Base-by-base conservation (phyloP, 2,888 invertebrate genomes). In the Ctena decussata region DNA sequence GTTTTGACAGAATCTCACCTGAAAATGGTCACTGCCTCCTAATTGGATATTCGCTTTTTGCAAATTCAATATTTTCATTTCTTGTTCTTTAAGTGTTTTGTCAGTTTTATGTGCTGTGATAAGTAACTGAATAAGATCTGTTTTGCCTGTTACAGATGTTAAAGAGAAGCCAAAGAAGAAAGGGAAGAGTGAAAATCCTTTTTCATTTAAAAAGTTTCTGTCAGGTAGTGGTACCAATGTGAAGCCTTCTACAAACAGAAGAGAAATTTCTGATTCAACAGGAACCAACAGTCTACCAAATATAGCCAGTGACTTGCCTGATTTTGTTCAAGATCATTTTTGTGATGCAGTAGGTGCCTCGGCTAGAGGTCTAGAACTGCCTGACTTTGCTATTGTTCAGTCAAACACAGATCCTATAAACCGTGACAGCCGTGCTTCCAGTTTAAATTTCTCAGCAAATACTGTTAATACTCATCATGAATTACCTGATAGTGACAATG, bases 201-300 rank as follows among this genome's bases (percentile, higher is more conserved):
- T 95, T 91, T 95, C 95, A 15, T 95, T 95, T 82, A 95, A 95
- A 85, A 94, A 94, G 76, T 95, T 95, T 86, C 84, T 95, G 24
- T 86, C 87, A 35, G 79, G 85, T 35, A 65, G 65, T 65, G 32
- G 18, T 5, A n/a, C 85, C 12, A 82, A 85, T 57, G 60, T 75
- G 12, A 77, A 77, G 70, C 73, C 76, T 53, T 41, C 32, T 24
- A 44, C 44, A 65, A 46, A 21, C 76, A 73, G 35, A 79, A 72
- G 49, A 27, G 15, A 46, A 8, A 6, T 27, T 44, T 8, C 49
- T 53, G 30, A 27, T 39, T 27, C 76, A 41, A 73, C 65, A 12
- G 53, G 53, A 27, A 53, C 24, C 46, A 35, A 49, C 15, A 15
- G 8, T 57, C 27, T 82, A 71, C 72, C 41, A 57, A 94, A 94